Conservation (phyloP, 2,888 invertebrate genomes). For the Periphyllus acericola region DNA sequence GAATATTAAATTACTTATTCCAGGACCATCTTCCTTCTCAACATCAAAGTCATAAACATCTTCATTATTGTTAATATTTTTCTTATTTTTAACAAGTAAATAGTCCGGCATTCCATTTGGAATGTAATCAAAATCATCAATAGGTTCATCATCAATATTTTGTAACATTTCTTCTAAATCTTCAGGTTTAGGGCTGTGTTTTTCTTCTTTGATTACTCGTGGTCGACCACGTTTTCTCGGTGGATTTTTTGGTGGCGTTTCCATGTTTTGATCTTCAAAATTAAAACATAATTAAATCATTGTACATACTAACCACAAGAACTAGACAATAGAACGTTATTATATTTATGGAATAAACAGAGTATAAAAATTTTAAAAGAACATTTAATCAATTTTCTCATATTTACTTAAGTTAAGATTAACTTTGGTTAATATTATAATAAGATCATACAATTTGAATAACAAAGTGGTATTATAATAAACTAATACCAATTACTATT, state of each 20-base stretch:
- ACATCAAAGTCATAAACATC: slow-evolving; percentile 63
- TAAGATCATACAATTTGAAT: too few species aligned
- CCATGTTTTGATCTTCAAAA: slow-evolving; percentile 29
- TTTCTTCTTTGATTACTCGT: slow-evolving; percentile 41
- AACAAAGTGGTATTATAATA: too few species aligned
- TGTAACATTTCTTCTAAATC: slow-evolving; percentile 57
- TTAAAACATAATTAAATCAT: not conserved
- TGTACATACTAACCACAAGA: not conserved
- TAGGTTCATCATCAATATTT: slow-evolving; percentile 31
- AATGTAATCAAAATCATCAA: slow-evolving; percentile 36
- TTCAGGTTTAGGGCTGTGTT: slow-evolving; percentile 47
- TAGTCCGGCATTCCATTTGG: slow-evolving; percentile 52
- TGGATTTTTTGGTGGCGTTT: slow-evolving; percentile 20
- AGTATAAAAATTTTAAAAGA: not conserved
- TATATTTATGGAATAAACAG: not conserved
- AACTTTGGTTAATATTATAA: too few species aligned
- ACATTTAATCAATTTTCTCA: too few species aligned
- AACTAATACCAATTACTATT: too few species aligned
- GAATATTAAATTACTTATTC: slow-evolving; percentile 43
- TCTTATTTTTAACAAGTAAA: slow-evolving; percentile 51
- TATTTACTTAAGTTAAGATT: too few species aligned
- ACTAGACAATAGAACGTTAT: too few species aligned
- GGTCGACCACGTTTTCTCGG: slow-evolving; percentile 50
- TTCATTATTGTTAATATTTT: slow-evolving; percentile 59
- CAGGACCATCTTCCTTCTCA: slow-evolving; percentile 62